A percentile compares a stretch with the other conserved stretches of the same genome.
Conservation (phyloP, 2,888 invertebrate species). For the Melipona bicolor region DNA sequence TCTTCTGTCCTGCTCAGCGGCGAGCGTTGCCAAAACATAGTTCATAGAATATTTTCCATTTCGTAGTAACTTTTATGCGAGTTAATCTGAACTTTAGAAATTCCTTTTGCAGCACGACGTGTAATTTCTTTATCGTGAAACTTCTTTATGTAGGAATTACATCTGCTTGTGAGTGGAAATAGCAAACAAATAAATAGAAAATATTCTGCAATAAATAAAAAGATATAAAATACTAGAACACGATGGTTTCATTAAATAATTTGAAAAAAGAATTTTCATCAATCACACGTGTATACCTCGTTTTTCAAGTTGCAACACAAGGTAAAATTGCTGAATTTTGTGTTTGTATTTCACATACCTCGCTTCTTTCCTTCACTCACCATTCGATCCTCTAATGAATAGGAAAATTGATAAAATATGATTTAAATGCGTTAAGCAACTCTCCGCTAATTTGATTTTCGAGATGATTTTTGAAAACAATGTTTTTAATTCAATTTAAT, state of each 20-base stretch:
- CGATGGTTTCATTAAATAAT: neutral
- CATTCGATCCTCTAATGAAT: neutral
- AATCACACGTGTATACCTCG: neutral
- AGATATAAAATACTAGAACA: neutral
- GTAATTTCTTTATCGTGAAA: neutral
- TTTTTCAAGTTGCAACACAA: neutral
- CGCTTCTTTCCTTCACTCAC: neutral
- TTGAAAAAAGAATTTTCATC: neutral
- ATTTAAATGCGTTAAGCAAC: neutral
- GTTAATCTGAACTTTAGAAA: neutral
- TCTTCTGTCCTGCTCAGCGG: neutral
- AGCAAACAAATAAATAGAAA: neutral
- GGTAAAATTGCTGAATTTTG: neutral
- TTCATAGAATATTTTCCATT: neutral
- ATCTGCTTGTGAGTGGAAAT: neutral
- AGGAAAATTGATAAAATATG: neutral
- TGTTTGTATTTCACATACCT: neutral
- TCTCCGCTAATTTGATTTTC: neutral
- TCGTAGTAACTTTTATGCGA: neutral
- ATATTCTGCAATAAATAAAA: neutral
- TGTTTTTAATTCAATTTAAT: neutral
- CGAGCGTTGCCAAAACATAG: neutral
- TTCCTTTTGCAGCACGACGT: neutral
- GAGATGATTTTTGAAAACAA: constrained; percentile 1
- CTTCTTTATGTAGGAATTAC: neutral